Conservation (phyloP, 2,113 vertebrate species). For the Siniperca chuatsi region DNA sequence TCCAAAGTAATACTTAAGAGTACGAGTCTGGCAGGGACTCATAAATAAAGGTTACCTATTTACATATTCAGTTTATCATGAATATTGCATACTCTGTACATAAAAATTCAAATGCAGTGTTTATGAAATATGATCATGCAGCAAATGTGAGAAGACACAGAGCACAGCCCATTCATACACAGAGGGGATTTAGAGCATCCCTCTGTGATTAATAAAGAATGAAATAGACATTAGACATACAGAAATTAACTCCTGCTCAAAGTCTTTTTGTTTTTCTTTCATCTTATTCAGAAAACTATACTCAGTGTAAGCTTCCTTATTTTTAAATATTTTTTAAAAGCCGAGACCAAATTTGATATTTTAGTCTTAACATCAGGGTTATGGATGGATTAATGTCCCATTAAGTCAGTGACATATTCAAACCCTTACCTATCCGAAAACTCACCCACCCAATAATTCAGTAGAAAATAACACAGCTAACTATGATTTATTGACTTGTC, state of each 20-base stretch:
- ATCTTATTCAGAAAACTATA: constrained; percentile 22
- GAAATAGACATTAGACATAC: constrained; percentile 74
- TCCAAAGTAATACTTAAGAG: constrained; percentile 83
- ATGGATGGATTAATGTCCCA: constrained; percentile 52
- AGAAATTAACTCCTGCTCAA: constrained; percentile 62
- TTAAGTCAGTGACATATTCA: constrained; percentile 54
- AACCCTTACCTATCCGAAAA: constrained; percentile 42
- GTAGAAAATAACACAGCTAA: constrained; percentile 48
- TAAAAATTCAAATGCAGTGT: constrained; percentile 87
- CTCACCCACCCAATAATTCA: constrained; percentile 46
- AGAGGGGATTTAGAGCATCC: constrained; percentile 65
- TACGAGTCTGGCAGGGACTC: constrained; percentile 76
- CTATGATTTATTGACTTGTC: constrained; percentile 54
- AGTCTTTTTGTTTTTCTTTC: constrained; percentile 32
- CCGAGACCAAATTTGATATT: constrained; percentile 36
- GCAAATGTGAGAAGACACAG: constrained; percentile 81
- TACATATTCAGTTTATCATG: constrained; percentile 88
- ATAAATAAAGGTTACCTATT: constrained; percentile 88
- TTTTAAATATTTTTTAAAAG: constrained; percentile 20
- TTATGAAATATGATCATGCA: constrained; percentile 88
- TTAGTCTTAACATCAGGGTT: constrained; percentile 23
- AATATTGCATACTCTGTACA: constrained; percentile 87
- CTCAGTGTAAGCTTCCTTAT: not conserved
- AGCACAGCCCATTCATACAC: constrained; percentile 79
- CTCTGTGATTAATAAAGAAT: constrained; percentile 80